Base-by-base conservation (phyloP, 2,797 vertebrate species). In the Pelodytes ibericus region DNA sequence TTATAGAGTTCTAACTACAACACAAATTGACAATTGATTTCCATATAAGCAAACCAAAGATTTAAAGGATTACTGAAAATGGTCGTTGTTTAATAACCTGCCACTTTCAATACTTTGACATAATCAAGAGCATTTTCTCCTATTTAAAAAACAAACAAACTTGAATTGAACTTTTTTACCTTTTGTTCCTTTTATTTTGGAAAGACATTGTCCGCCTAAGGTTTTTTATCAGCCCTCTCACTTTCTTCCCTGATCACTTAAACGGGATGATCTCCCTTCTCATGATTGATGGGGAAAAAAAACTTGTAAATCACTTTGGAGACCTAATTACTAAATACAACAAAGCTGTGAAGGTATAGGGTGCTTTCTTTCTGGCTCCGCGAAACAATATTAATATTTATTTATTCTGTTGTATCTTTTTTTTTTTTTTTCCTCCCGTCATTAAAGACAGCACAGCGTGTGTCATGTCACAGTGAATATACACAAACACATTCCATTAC, bases 401-500 rank as follows among this genome's bases (percentile, higher is more conserved):
- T 68, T 78, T 78, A 72, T 62, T 79, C 65, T 65, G 75, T 47
- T 59, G 61, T 72, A 10, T 77, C 30, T 65, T 77, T 71, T 59
- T 77, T 71, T 65, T 68, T 47, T 59, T 51, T 72, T 6, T 78
- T 27, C 61, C 72, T 72, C 41, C 39, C 62, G 58, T 72, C 70
- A 72, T 68, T 78, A 72, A 51, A 60, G 58, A 30, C 41, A 56
- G 69, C n/a, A 78, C 73, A 79, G 70, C 76, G n/a, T 68, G 76
- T 41, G 76, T 79, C 72, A 31, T 73, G 76, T 79, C 62, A 79
- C 63, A 62, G 49, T 56, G 29, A 79, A 79, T 58, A 63, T 79
- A 79, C 76, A 79, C 76, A 79, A 79, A 73, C 71, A 73, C 76
- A 73, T 79, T 79, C 76, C 70, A 73, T 79, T 53, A 69, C 64